These are phyloP conservation scores for Apis laboriosa DNA, from an alignment of 1,140 invertebrate genomes.

Conservation along the genomic window DNA sequence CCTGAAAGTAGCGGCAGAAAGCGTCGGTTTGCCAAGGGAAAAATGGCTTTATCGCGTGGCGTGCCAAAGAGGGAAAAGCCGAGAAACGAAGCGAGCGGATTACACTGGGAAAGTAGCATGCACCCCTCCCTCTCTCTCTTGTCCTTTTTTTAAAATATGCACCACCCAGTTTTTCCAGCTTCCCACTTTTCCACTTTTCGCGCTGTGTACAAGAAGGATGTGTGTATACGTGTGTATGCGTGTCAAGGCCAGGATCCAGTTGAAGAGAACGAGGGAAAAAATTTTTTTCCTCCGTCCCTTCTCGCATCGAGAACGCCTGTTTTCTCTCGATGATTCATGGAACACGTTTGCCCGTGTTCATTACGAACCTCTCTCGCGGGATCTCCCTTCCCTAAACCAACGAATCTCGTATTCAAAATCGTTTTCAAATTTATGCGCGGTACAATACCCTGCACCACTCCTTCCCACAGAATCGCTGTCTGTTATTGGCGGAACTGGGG, in stretches of 20 bases:
- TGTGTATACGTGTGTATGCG: too few relatives aligned
- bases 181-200: too few relatives aligned
- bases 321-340: conserved; percentile 9
- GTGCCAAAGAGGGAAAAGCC: not conserved
- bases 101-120: not conserved
- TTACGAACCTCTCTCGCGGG: not conserved
- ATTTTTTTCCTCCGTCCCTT: not conserved
- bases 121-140: not conserved
- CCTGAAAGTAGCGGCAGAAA: not conserved
- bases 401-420: conserved; percentile 26
- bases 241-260: conserved; percentile 9
- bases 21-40: not conserved
- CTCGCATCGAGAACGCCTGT: not conserved
- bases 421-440: conserved; percentile 24
- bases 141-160: not conserved
- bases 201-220: too few relatives aligned
- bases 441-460: not conserved
- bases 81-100: not conserved
- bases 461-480: not conserved
- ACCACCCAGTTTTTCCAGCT: not conserved
- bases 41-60: conserved; percentile 11
- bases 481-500: not conserved
- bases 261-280: not conserved
- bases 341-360: not conserved
- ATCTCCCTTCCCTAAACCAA: not conserved